Conservation (phyloP, 2,888 invertebrate species). For the Eudemis profundana region DNA sequence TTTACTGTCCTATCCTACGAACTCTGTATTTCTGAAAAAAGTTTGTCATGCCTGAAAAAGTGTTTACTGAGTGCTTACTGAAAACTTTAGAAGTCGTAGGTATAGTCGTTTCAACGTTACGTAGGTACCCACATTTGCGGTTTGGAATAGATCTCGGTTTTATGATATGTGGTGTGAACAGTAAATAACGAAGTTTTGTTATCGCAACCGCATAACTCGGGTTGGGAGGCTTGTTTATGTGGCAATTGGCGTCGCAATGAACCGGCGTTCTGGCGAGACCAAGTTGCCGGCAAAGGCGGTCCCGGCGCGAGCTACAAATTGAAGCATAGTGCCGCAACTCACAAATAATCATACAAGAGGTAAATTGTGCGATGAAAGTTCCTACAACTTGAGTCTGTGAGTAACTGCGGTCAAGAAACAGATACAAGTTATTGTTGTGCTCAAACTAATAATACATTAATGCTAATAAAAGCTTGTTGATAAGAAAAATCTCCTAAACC, state of each 20-base stretch:
- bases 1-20: background rate
- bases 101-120: too few relatives aligned
- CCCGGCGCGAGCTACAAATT: constrained; percentile 74
- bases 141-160: constrained; percentile 47
- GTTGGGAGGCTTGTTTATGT: constrained; percentile 75
- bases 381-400: constrained; percentile 63
- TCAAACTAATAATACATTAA: too few relatives aligned
- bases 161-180: constrained; percentile 68
- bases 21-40: too few relatives aligned
- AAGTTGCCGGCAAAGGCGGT: constrained; percentile 72
- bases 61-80: too few relatives aligned
- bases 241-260: constrained; percentile 78
- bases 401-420: constrained; percentile 49
- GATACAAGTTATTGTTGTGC: constrained; percentile 6
- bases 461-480: too few relatives aligned
- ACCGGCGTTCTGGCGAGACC: constrained; percentile 64
- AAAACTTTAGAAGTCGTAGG: too few relatives aligned
- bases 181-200: constrained; percentile 72
- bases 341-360: constrained; percentile 79
- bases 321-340: constrained; percentile 69
- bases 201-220: constrained; percentile 66
- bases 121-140: background rate
- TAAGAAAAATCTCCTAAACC: too few relatives aligned
- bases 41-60: too few relatives aligned
- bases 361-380: constrained; percentile 62